Evolutionary conservation across 2,797 vertebrate genomes (phyloP).

Genomic region (Diglossa cyanea): DNA sequence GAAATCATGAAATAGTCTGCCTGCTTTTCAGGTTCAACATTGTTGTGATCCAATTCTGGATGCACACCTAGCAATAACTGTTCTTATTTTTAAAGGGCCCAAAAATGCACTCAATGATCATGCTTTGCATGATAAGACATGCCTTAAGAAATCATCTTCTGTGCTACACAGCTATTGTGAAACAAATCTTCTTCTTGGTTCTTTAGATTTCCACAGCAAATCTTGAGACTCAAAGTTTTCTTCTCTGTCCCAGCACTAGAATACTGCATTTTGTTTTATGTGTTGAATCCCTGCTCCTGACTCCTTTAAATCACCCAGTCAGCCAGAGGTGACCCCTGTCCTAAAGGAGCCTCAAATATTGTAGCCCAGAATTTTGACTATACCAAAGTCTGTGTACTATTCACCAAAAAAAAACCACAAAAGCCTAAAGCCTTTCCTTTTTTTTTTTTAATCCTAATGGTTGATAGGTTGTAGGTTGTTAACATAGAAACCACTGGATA

Average conservation of each 20-base stretch:
- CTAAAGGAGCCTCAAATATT: background rate
- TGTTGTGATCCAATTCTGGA: background rate
- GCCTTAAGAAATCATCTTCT: background rate
- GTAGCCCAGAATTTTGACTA: background rate
- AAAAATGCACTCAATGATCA: background rate
- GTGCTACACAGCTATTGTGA: background rate
- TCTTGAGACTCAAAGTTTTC: background rate
- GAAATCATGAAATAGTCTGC: background rate
- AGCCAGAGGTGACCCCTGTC: background rate
- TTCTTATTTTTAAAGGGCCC: background rate
- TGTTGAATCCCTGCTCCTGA: background rate
- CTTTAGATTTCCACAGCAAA: background rate
- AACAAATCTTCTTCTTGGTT: background rate
- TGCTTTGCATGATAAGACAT: background rate
- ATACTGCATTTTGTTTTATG: background rate
- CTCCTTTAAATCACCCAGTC: background rate
- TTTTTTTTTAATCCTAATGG: background rate
- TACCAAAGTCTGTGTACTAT: background rate
- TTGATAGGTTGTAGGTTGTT: background rate
- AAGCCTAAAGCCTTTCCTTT: background rate
- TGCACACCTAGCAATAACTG: background rate
- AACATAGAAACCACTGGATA: background rate
- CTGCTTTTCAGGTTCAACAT: background rate
- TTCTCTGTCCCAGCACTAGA: background rate
- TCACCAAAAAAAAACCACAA: background rate